A percentile compares a stretch with the other conserved stretches of the same genome.
Evolutionary conservation across 2,113 vertebrate genomes (phyloP).

Genomic region (Urocynchramus pylzowi): DNA sequence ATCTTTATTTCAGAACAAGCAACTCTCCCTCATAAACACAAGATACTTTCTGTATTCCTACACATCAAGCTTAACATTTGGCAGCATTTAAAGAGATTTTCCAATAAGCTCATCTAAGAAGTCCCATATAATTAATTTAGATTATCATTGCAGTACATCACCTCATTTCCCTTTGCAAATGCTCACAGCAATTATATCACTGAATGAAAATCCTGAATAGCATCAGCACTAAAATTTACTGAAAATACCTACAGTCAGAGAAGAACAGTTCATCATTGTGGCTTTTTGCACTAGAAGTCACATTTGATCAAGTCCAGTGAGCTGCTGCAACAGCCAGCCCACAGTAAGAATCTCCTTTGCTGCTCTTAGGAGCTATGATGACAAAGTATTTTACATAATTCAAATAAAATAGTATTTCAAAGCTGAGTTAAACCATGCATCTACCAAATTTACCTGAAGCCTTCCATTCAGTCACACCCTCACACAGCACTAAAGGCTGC

Average conservation of each 20-base stretch:
- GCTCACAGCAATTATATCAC: background rate
- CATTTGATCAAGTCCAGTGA: background rate
- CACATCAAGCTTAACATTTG: background rate
- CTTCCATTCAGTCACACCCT: background rate
- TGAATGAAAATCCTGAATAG: background rate
- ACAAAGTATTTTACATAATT: background rate
- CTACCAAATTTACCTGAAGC: background rate
- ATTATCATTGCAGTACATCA: background rate
- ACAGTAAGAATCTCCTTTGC: background rate
- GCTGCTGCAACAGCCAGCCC: background rate
- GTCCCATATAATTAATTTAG: background rate
- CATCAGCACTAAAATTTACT: background rate
- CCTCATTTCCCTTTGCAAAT: background rate
- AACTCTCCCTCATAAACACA: background rate
- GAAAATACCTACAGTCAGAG: background rate
- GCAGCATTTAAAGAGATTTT: background rate
- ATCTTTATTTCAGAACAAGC: background rate
- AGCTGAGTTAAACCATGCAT: background rate
- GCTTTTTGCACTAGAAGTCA: background rate
- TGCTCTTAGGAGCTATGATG: background rate
- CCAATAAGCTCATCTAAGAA: background rate
- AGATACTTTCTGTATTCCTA: background rate
- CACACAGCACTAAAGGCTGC: fast-evolving
- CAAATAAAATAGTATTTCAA: background rate
- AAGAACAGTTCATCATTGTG: background rate